phyloP scores from a whole-genome alignment of 2,113 vertebrate species.

The Zapus hudsonius region DNA sequence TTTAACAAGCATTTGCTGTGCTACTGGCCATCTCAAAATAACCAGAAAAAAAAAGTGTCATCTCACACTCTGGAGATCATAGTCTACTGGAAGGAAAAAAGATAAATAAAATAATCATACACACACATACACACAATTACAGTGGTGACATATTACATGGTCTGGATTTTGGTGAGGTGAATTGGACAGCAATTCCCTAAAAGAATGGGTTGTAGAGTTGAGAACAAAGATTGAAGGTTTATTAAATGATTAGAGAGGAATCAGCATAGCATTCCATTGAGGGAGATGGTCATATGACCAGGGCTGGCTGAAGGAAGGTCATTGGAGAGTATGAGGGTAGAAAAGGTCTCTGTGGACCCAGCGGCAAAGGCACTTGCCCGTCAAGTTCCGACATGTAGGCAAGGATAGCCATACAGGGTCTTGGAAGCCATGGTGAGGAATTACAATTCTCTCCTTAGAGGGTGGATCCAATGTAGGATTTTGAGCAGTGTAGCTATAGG shows the following conservation, averaged over 20 bases:
- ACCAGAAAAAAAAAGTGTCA: neutral
- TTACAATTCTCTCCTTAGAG: neutral
- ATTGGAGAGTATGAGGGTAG: neutral
- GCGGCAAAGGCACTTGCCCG: neutral
- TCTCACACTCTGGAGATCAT: neutral
- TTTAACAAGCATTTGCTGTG: neutral
- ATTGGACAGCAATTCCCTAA: too few species aligned
- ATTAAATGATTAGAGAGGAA: neutral
- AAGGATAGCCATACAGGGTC: neutral
- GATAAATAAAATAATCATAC: neutral
- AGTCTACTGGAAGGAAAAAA: neutral
- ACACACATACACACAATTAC: neutral
- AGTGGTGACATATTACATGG: too few species aligned
- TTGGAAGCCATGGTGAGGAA: neutral
- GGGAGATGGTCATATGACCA: neutral
- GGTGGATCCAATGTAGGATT: neutral
- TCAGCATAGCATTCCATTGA: neutral
- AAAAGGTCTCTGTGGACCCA: neutral
- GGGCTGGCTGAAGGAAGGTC: too few species aligned
- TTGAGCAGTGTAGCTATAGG: accelerated
- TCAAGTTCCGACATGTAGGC: neutral
- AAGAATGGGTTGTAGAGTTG: neutral
- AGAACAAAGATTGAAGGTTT: neutral
- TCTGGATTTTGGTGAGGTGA: neutral
- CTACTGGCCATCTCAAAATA: neutral